phyloP scores from a whole-genome alignment of 2,797 vertebrate species.

The Tamandua tetradactyla region DNA sequence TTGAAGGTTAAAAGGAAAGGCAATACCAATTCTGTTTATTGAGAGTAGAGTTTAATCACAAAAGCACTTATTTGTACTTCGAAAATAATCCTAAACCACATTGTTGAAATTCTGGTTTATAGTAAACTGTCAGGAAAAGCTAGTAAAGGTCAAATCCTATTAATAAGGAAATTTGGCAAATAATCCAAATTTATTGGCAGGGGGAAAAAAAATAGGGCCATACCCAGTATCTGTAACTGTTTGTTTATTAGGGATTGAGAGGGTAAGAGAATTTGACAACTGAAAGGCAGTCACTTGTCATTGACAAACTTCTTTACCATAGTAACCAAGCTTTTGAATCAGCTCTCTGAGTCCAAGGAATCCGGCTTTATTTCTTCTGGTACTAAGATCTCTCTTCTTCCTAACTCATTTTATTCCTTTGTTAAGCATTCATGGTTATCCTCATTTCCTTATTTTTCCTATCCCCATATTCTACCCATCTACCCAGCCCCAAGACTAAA shows the following conservation, averaged over 20 bases:
- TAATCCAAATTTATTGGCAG: neutral
- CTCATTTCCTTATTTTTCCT: constrained; percentile 29
- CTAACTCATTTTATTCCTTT: neutral
- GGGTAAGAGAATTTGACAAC: neutral
- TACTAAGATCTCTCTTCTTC: constrained; percentile 1
- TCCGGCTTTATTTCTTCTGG: neutral
- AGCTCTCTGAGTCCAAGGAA: neutral
- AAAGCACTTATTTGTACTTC: constrained; percentile 19
- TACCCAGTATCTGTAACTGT: neutral
- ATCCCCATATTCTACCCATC: neutral
- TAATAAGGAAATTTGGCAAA: neutral
- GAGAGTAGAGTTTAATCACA: neutral
- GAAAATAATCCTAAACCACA: neutral
- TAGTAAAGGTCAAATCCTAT: neutral
- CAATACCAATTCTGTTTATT: neutral
- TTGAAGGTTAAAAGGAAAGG: neutral
- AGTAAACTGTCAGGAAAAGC: neutral
- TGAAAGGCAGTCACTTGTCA: neutral
- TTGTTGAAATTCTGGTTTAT: neutral
- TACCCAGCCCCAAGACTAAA: neutral
- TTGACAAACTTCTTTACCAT: constrained; percentile 1
- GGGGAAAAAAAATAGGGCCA: neutral
- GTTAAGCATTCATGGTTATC: constrained; percentile 16
- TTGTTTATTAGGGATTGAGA: neutral
- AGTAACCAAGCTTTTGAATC: constrained; percentile 21